Evolutionary conservation across 2,888 invertebrate species (phyloP).

Genomic region (Hydrotaea diabolus): DNA sequence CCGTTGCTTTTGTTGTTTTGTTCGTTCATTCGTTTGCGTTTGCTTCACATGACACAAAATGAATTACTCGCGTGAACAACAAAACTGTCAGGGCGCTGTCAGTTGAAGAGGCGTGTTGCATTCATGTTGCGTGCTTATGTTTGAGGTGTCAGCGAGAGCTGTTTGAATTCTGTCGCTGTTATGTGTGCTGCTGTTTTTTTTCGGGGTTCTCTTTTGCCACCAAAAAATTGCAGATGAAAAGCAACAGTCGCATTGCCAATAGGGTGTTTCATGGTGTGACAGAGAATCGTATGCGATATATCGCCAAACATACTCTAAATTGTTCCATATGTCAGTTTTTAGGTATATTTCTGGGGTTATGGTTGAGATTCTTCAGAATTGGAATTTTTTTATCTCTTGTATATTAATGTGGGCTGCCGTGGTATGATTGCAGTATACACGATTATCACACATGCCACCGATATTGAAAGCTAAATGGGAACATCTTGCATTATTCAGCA

Average conservation of each 20-base stretch:
- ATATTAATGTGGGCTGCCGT: no score
- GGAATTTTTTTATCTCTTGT: no score
- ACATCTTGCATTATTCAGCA: no score
- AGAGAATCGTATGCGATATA: slow-evolving; percentile 2
- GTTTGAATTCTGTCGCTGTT: slow-evolving; percentile 72
- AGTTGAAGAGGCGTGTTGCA: slow-evolving; percentile 73
- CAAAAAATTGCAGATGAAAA: slow-evolving; percentile 61
- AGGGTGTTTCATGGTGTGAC: slow-evolving; percentile 22
- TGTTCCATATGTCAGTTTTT: no score
- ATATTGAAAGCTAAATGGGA: no score
- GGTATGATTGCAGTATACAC: no score
- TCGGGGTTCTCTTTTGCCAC: slow-evolving; percentile 2
- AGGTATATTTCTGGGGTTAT: no score
- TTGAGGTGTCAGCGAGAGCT: slow-evolving; percentile 74
- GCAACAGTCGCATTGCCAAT: slow-evolving; percentile 59
- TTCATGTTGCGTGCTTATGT: slow-evolving; percentile 70
- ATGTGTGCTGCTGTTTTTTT: not conserved
- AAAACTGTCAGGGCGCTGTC: slow-evolving; percentile 79
- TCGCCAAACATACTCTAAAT: no score
- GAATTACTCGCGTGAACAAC: slow-evolving; percentile 80
- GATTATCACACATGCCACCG: no score
- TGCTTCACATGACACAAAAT: slow-evolving; percentile 73
- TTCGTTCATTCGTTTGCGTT: slow-evolving; percentile 58
- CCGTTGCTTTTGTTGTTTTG: slow-evolving; percentile 66
- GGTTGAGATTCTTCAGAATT: no score